Base-by-base conservation (phyloP, 2,113 vertebrate genomes). In the Notarius lentiginosus region DNA sequence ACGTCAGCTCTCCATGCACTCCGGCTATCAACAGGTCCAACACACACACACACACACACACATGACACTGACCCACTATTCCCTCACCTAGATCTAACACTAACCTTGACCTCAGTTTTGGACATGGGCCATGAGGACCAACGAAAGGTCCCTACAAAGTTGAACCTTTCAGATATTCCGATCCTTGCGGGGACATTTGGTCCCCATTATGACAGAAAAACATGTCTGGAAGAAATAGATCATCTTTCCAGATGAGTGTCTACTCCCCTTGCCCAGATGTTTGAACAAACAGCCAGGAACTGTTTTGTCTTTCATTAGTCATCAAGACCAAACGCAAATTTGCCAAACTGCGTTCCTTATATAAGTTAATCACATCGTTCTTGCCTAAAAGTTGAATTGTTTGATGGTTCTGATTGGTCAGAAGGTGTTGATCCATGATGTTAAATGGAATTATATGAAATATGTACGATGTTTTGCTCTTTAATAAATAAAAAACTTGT, bases 1-100 rank as follows among this genome's bases (percentile, higher is more conserved):
- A 84, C 47, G 68, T 86, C 4, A 85, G 17, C 22, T 90, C 88
- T 91, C 90, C 88, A 82, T 58, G 83, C 63, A 86, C 85, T 84
- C 86, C 89, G 85, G 90, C 85, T 88, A 82, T 82, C 61, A 83
- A 83, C 81, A 75, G 56, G 70, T 84, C 73, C 56, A 51, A 76
- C 6, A 58, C 63, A 53, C 63, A 83, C 63, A 34, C 60, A 60
- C 84, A 77, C 72, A 85, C 56, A 63, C 20, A 56, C 61, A 65
- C 60, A n/a, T n/a, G n/a, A n/a, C n/a, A n/a, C n/a, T n/a, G n/a
- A n/a, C n/a, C n/a, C n/a, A n/a, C n/a, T n/a, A n/a, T n/a, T n/a
- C 5, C 9, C 24, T 49, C 22, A 49, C 72, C 14, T 41, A 34
- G 15, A 41, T 41, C 27, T 47, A 10, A 47, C 15, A 7, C 7